Evolutionary conservation across 2,888 invertebrate species (phyloP).

Genomic region (Brachylomia viminalis): DNA sequence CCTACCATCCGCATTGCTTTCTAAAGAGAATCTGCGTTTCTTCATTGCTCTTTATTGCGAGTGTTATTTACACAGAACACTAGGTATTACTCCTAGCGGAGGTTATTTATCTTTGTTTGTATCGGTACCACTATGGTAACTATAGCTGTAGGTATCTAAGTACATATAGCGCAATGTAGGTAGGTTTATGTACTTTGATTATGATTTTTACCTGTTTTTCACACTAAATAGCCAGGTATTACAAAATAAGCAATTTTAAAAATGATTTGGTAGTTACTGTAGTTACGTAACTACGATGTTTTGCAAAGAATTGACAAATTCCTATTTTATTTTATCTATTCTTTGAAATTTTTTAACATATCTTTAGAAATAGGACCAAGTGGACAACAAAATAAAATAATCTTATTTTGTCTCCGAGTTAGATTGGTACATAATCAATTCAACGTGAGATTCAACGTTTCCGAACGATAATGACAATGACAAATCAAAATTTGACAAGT

Average conservation of each 20-base stretch:
- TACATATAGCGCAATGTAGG: neutral
- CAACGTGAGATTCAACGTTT: conserved; percentile 48
- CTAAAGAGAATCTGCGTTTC: conserved; percentile 57
- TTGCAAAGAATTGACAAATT: neutral
- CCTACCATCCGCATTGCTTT: conserved; percentile 63
- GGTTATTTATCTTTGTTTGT: conserved; percentile 53
- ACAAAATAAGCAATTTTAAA: neutral
- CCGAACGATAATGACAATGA: conserved; percentile 82
- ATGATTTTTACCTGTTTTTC: neutral
- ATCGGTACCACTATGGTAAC: conserved; percentile 65
- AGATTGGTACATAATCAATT: neutral
- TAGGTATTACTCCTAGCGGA: too few relatives aligned
- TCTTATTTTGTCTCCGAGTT: neutral
- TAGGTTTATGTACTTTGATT: neutral
- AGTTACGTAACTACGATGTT: too few relatives aligned
- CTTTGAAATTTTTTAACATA: neutral
- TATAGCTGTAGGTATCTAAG: neutral
- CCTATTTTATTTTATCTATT: neutral
- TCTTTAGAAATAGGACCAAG: conserved; percentile 1
- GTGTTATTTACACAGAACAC: too few relatives aligned
- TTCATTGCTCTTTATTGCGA: conserved; percentile 49
- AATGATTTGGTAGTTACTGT: neutral
- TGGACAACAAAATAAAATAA: neutral
- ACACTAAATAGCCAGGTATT: too few relatives aligned
- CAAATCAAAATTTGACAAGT: conserved; percentile 86